Percentiles rank a stretch among this genome's conserved stretches.
phyloP scores from a whole-genome alignment of 1,140 invertebrate genomes.

The Ostrea denselamellosa region DNA sequence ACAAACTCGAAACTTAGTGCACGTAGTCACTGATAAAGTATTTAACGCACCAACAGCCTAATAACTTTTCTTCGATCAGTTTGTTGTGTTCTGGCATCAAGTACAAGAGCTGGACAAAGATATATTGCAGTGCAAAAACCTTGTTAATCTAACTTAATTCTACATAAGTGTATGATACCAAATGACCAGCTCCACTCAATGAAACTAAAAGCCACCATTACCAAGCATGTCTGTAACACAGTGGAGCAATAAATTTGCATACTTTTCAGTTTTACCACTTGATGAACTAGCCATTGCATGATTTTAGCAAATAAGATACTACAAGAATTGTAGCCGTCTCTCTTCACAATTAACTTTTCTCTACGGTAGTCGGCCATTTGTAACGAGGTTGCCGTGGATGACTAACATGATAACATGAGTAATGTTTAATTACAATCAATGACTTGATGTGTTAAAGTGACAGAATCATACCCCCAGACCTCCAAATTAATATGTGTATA shows the following conservation, averaged over 20 bases:
- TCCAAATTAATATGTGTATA: too few species aligned
- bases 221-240: not conserved
- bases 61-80: not conserved
- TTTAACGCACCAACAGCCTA: not conserved
- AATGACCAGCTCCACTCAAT: constrained; percentile 17
- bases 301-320: constrained; percentile 20
- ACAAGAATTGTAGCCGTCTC: not conserved
- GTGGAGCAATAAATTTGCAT: constrained; percentile 28
- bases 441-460: not conserved
- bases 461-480: not conserved
- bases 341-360: not conserved
- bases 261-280: constrained; percentile 26
- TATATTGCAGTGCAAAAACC: constrained; percentile 32
- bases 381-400: not conserved
- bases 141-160: constrained; percentile 36
- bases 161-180: constrained; percentile 4
- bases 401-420: not conserved
- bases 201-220: constrained; percentile 29
- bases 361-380: not conserved
- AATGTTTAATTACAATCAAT: not conserved
- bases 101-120: constrained; percentile 1
- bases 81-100: not conserved
- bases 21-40: not conserved
- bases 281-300: constrained; percentile 14
- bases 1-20: not conserved